Conservation (phyloP, 2,113 vertebrate species). For the Variabilichromis moorii region DNA sequence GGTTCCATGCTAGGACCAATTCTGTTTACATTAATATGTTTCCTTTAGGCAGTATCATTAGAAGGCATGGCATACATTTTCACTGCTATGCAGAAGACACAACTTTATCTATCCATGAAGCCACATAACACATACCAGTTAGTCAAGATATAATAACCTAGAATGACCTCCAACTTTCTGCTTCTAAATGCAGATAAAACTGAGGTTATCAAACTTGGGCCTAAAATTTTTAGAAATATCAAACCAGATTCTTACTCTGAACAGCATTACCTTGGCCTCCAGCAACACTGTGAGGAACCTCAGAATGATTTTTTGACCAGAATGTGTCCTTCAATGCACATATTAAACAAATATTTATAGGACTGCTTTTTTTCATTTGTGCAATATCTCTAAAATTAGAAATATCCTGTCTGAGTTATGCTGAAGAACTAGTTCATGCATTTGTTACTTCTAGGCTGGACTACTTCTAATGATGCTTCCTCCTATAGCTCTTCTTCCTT, state of each 20-base stretch:
- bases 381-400: neutral
- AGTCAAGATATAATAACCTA: neutral
- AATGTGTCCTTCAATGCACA: neutral
- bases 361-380: neutral
- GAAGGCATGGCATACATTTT: neutral
- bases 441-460: neutral
- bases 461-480: neutral
- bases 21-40: neutral
- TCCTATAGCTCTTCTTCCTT: neutral
- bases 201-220: neutral
- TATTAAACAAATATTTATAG: neutral
- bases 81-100: neutral
- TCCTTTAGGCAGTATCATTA: neutral
- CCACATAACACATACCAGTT: neutral
- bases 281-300: neutral
- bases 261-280: neutral
- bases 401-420: neutral
- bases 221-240: neutral
- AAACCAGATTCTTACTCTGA: neutral
- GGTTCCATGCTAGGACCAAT: rapidly evolving
- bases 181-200: neutral
- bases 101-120: neutral
- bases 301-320: neutral
- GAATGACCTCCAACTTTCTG: neutral
- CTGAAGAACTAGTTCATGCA: neutral